Conservation (phyloP, 2,888 invertebrate species). For the Balanococcus diminutus region DNA sequence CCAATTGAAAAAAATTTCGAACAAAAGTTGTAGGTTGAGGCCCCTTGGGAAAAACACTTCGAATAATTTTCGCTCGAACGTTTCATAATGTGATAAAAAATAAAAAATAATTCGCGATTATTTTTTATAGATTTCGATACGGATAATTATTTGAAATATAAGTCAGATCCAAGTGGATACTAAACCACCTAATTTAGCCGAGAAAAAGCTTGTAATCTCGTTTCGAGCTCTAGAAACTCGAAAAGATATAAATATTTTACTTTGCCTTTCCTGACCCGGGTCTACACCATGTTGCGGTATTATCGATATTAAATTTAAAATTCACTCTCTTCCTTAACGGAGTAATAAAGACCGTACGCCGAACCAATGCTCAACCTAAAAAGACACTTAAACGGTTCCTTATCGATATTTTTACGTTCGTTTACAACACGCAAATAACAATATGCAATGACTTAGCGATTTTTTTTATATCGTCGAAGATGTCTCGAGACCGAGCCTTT, state of each 20-base stretch:
- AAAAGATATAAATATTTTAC: slow-evolving; percentile 21
- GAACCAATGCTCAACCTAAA: slow-evolving; percentile 14
- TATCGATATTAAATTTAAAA: slow-evolving; percentile 30
- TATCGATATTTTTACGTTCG: slow-evolving; percentile 15
- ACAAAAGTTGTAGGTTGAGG: too few relatives aligned
- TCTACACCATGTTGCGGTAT: neutral
- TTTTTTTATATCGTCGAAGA: neutral
- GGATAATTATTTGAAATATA: neutral
- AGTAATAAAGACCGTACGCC: neutral
- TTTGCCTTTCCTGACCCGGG: neutral
- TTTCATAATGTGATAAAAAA: too few relatives aligned
- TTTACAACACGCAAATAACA: slow-evolving; percentile 19
- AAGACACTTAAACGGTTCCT: slow-evolving; percentile 8
- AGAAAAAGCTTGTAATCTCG: neutral
- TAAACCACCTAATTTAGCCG: neutral
- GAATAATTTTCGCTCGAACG: too few relatives aligned
- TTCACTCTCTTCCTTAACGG: neutral
- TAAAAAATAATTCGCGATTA: too few relatives aligned
- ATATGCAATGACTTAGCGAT: slow-evolving; percentile 16
- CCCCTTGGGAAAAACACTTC: too few relatives aligned
- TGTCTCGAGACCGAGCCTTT: neutral
- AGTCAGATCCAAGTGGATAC: neutral
- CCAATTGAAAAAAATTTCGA: too few relatives aligned
- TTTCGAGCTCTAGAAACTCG: neutral
- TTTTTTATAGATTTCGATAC: neutral